A percentile compares a stretch with the other conserved stretches of the same genome.
These are phyloP conservation scores for Rhimphoctona megacephalus DNA, from an alignment of 2,888 invertebrate species.

Conservation along the genomic window DNA sequence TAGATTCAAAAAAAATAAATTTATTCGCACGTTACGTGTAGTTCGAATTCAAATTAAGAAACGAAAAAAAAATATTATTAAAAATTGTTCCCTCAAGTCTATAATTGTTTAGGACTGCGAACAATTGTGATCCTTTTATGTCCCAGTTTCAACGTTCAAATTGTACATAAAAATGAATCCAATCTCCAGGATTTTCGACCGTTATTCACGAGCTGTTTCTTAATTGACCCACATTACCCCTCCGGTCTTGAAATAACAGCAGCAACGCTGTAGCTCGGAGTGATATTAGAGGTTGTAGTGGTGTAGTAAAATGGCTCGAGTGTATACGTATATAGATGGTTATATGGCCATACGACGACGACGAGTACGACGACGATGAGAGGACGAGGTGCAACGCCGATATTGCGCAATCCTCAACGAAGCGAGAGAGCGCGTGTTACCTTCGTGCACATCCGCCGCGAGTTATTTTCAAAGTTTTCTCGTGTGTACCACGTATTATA, in stretches of 20 bases:
- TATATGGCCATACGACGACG: slow-evolving; percentile 3
- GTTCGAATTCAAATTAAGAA: neutral
- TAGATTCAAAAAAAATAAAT: neutral
- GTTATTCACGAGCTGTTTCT: neutral
- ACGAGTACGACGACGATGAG: slow-evolving; percentile 25
- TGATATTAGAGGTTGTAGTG: slow-evolving; percentile 4
- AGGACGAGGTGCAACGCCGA: slow-evolving; percentile 63
- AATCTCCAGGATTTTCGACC: neutral
- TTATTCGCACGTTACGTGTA: neutral
- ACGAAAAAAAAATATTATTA: neutral
- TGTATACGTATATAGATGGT: neutral
- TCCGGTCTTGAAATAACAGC: neutral
- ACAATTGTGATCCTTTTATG: neutral
- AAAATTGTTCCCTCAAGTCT: neutral
- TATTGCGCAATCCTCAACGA: slow-evolving; percentile 59
- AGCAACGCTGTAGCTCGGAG: neutral
- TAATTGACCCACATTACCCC: slow-evolving; percentile 38
- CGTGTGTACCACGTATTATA: slow-evolving; percentile 37
- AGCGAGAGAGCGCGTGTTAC: slow-evolving; percentile 48
- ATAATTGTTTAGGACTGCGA: neutral
- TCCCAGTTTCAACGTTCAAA: neutral
- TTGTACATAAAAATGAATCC: neutral
- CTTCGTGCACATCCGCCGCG: slow-evolving; percentile 61
- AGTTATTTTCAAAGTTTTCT: slow-evolving; percentile 62
- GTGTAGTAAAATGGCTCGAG: slow-evolving; percentile 8